Evolutionary conservation across 2,888 invertebrate species (phyloP), one percentile per base, ranked within the genome.

Genomic region (Craniophora ligustri): DNA sequence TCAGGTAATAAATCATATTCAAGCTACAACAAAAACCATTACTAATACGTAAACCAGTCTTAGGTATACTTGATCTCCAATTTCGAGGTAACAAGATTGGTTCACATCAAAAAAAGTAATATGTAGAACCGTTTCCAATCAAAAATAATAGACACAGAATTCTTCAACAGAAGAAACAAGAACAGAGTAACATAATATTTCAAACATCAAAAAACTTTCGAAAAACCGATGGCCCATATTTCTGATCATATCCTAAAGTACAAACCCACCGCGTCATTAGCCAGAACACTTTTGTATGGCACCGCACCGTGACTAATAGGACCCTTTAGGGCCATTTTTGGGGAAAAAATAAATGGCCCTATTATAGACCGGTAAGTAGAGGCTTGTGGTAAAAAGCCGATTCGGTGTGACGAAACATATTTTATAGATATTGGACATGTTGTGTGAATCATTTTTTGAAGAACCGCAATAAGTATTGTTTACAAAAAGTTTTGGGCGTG

Each of bases 291-390:
- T 81, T 82, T 78, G 81, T 85, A 75, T 77, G 74, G 76, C 84
- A 86, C 80, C 81, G 81, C 78, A 80, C 82, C 89, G 86, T 86
- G 78, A 86, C 92, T 89, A 91, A 92, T 91, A 88, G 82, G 86
- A 79, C 80, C 89, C 86, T 88, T 86, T 86, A 81, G 78, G 73
- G 81, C 80, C 77, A 80, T 84, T 84, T 83, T 79, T 70, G 75
- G 75, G 79, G 76, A 83, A 88, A 88, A 87, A 86, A 81, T 79
- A 86, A 89, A 88, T 81, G 85, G 78, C 60, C 75, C 75, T 75
- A 75, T 73, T 75, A 73, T 56, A 66, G 63, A 41, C 73, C 76
- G 72, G 74, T 75, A 79, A 82, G 71, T 75, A 72, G 67, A 73
- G 79, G 77, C 79, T 84, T 84, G 82, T 76, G 76, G 79, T 80